A percentile compares a stretch with the other conserved stretches of the same genome.
Evolutionary conservation across 2,797 vertebrate species (phyloP).

Genomic region (Myotis myotis): DNA sequence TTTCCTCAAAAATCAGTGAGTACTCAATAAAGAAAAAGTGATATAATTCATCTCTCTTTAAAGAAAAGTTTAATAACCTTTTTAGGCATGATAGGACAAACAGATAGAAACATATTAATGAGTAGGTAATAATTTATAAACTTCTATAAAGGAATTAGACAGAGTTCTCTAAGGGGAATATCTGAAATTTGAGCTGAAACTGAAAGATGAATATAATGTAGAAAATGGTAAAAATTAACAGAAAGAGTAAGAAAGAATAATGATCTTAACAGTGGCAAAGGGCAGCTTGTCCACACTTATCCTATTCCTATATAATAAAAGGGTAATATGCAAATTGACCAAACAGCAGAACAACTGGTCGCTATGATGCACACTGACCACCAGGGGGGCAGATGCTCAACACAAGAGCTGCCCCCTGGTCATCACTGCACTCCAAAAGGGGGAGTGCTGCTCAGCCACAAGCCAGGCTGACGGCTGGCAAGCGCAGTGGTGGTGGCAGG

Average conservation of each 20-base stretch:
- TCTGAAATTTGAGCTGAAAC: constrained; percentile 17
- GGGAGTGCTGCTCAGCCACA: no score
- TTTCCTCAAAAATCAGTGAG: constrained; percentile 30
- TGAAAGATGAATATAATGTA: not conserved
- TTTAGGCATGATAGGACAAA: not conserved
- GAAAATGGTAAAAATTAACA: not conserved
- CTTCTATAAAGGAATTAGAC: not conserved
- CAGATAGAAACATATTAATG: not conserved
- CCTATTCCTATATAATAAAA: no score
- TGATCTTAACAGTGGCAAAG: not conserved
- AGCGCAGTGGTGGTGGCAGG: no score
- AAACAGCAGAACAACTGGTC: no score
- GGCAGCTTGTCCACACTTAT: not conserved
- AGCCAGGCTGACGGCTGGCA: no score
- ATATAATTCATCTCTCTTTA: not conserved
- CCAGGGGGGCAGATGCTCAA: no score
- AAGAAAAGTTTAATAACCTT: not conserved
- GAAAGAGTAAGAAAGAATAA: not conserved
- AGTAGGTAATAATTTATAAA: not conserved
- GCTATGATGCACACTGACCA: no score
- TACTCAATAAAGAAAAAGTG: not conserved
- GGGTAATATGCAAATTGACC: no score
- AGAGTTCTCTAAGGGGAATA: not conserved
- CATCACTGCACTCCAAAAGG: no score
- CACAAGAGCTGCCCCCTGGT: no score